Evolutionary conservation across 2,888 invertebrate genomes (phyloP).

Genomic region (Nomada goodeniana): DNA sequence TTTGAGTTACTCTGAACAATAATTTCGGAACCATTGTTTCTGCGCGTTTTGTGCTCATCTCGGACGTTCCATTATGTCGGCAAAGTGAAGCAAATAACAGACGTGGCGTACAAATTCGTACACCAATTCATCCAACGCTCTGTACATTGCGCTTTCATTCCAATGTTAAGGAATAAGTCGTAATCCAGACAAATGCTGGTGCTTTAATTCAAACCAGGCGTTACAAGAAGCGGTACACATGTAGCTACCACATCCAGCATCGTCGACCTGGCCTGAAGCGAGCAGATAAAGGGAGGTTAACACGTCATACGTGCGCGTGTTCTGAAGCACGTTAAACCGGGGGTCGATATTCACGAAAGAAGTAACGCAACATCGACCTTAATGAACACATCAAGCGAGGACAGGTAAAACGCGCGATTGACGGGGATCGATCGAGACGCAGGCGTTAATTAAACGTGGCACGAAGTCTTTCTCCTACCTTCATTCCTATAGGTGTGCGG

Average conservation of each 20-base stretch:
- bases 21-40: too few species aligned
- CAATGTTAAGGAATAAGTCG: conserved; percentile 38
- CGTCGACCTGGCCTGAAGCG: conserved; percentile 68
- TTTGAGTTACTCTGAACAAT: too few species aligned
- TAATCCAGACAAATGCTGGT: conserved; percentile 49
- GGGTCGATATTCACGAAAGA: conserved; percentile 63
- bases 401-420: conserved; percentile 33
- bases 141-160: background rate
- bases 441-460: conserved; percentile 42
- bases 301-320: conserved; percentile 68
- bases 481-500: background rate
- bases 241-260: conserved; percentile 66
- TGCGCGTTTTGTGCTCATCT: too few species aligned
- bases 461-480: background rate
- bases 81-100: background rate
- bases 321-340: conserved; percentile 66
- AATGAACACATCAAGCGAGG: conserved; percentile 47
- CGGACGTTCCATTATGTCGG: background rate
- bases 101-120: background rate
- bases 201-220: conserved; percentile 65
- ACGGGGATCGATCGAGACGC: conserved; percentile 29
- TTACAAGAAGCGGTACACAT: conserved; percentile 66
- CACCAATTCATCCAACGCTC: background rate
- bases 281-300: conserved; percentile 71
- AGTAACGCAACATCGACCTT: conserved; percentile 41